phyloP scores from a whole-genome alignment of 2,888 invertebrate species.

The Polylopha cassiicola region DNA sequence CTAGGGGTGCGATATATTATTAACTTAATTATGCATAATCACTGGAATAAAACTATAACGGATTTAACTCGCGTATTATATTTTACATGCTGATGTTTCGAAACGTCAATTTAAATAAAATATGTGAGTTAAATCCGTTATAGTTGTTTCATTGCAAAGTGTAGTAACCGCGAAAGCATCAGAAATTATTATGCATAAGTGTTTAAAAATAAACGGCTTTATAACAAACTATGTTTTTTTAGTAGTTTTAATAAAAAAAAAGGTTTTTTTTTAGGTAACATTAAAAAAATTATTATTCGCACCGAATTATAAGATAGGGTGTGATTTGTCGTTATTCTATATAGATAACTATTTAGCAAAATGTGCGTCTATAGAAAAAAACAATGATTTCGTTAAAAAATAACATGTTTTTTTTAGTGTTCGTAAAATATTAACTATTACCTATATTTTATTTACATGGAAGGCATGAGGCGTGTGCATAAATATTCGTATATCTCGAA shows the following conservation, averaged over 20 bases:
- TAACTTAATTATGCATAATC: too few relatives aligned
- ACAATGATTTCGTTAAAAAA: conserved; percentile 17
- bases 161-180: too few relatives aligned
- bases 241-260: not conserved
- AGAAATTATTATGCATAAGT: too few relatives aligned
- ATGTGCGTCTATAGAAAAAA: conserved; percentile 18
- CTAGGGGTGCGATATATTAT: too few relatives aligned
- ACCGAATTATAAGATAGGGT: conserved; percentile 12
- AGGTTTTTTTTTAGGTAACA: not conserved
- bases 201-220: too few relatives aligned
- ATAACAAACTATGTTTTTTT: too few relatives aligned
- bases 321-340: conserved; percentile 13
- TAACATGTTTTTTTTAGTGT: conserved; percentile 18
- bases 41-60: too few relatives aligned
- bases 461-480: conserved; percentile 64
- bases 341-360: conserved; percentile 18
- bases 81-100: too few relatives aligned
- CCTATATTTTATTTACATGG: conserved; percentile 60
- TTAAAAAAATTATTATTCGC: not conserved
- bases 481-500: conserved; percentile 35
- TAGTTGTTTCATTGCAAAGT: too few relatives aligned
- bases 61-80: too few relatives aligned
- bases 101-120: too few relatives aligned
- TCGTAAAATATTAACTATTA: conserved; percentile 22
- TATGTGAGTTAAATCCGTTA: too few relatives aligned